Base-by-base conservation (phyloP, 2,797 vertebrate genomes). In the Eulemur albifrons region DNA sequence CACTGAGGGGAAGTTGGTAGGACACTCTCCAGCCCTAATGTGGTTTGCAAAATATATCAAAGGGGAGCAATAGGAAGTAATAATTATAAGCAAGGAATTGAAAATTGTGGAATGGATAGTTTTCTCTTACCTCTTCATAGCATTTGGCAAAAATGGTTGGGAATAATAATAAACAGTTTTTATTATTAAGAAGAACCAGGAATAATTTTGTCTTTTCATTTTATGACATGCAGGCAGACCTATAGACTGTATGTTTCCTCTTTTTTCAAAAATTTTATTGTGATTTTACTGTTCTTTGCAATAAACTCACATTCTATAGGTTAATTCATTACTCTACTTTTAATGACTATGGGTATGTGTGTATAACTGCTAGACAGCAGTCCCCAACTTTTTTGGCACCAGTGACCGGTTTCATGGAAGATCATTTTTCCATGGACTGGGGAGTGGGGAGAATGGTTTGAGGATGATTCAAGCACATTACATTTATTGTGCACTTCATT, bases 21-120 rank as follows among this genome's bases (percentile, higher is more conserved):
- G 69, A 83, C 54, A 17, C 21, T 80, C 40, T 87, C 48, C 88
- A 67, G 72, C 81, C 52, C 89, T 97, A 89, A 95, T 82, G 73
- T 83, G 43, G 80, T 90, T 97, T 97, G 70, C 32, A 97, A 97
- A 97, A 94, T 88, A 93, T 63, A 94, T 95, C 76, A 97, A 97
- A 97, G 81, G 14, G 3, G 32, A 97, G 32, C 67, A 84, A 73
- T 6, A 67, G 54, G 67, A 91, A 77, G 45, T 80, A 80, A 91
- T 93, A 48, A 95, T 54, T 92, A 75, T 76, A 87, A 69, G 50
- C 7, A 83, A 93, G 43, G 84, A 94, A 88, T 40, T 45, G 21
- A 81, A 94, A 92, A 57, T 27, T 63, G 23, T 94, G 40, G 6
- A 2, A 15, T 86, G 50, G 30, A 38, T 70, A 2, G 38, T 67